These are phyloP conservation scores for Furcifer pardalis DNA, from an alignment of 2,797 vertebrate genomes.

Conservation along the genomic window DNA sequence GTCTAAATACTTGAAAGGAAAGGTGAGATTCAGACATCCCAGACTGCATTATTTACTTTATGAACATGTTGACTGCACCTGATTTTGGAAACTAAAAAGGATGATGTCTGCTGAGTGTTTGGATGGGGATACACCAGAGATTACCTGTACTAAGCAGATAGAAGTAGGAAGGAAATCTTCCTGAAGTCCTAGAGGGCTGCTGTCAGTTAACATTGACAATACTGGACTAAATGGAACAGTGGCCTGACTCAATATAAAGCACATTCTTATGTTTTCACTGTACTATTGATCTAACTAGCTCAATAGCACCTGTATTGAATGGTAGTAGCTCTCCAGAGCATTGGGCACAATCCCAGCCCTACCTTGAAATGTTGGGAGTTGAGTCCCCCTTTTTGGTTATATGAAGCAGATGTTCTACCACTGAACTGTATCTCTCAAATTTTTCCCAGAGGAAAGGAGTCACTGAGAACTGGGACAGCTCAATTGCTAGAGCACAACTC, in stretches of 20 bases:
- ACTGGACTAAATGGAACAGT: too few species aligned
- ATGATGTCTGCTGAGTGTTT: too few species aligned
- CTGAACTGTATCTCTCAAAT: too few species aligned
- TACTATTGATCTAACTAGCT: not conserved
- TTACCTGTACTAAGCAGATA: too few species aligned
- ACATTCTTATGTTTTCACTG: not conserved
- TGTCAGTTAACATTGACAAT: too few species aligned
- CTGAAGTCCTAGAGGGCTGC: too few species aligned
- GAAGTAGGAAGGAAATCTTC: too few species aligned
- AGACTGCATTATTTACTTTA: not conserved
- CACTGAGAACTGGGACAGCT: not conserved
- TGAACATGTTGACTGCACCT: not conserved
- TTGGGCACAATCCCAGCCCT: not conserved
- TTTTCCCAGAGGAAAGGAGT: not conserved
- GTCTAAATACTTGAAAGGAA: not conserved
- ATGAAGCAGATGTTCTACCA: not conserved
- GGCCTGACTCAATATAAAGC: too few species aligned
- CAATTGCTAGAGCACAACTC: not conserved
- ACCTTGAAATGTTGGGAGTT: not conserved
- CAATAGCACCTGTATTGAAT: not conserved
- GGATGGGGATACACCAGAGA: too few species aligned
- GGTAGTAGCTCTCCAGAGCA: not conserved
- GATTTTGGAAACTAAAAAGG: too few species aligned
- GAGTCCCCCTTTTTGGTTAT: not conserved
- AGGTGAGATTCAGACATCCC: not conserved